Evolutionary conservation across 30 jellyfish, hydroid and myxozoan species (phyloP).

Genomic region (Clytia hemisphaerica): DNA sequence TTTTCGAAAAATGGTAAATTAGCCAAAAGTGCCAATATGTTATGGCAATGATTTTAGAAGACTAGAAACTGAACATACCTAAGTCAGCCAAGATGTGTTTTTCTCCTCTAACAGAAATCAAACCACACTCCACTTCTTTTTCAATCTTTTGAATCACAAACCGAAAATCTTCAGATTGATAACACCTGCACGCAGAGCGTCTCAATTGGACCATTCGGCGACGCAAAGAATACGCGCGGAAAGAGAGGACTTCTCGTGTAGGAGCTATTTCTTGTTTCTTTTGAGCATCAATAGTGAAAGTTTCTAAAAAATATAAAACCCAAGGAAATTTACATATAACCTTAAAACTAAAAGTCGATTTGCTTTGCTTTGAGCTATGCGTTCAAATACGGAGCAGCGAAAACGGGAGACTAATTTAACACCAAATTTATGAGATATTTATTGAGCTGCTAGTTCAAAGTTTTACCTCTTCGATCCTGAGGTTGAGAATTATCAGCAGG

Average conservation of each 20-base stretch:
- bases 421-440: not conserved
- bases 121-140: slow-evolving; percentile 65
- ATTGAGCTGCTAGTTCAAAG: not conserved
- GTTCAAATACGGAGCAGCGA: too few relatives aligned
- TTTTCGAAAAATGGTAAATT: too few relatives aligned
- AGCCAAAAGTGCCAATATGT: too few relatives aligned
- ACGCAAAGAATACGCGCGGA: slow-evolving; percentile 61
- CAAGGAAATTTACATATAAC: too few relatives aligned
- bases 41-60: too few relatives aligned
- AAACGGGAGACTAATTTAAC: not conserved
- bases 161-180: slow-evolving; percentile 66
- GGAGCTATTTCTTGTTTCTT: slow-evolving; percentile 85
- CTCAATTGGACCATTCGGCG: slow-evolving; percentile 78
- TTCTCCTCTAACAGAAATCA: slow-evolving; percentile 67
- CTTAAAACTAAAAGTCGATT: not conserved
- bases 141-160: slow-evolving; percentile 63
- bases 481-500: not conserved
- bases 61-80: too few relatives aligned
- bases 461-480: slow-evolving; percentile 18
- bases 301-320: slow-evolving; percentile 14
- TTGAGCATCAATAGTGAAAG: slow-evolving; percentile 35
- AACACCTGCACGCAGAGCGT: slow-evolving; percentile 64
- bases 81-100: slow-evolving; percentile 79
- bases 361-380: too few relatives aligned
- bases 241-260: slow-evolving; percentile 66